phyloP scores from a whole-genome alignment of 2,888 invertebrate genomes.

The Tuberolachnus salignus region DNA sequence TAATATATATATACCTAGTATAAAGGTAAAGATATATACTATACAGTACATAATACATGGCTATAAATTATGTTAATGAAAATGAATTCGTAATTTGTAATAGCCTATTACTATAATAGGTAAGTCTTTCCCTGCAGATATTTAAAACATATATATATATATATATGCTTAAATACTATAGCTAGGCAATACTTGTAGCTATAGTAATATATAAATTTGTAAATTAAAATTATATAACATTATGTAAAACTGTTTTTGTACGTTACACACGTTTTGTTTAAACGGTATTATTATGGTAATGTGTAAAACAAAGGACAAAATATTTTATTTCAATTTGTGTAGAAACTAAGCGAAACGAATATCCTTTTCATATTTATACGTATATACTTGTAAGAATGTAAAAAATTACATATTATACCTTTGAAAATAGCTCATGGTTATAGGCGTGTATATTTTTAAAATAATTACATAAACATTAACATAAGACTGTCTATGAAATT shows the following conservation, averaged over 20 bases:
- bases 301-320: constrained; percentile 16
- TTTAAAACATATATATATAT: too few species aligned
- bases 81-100: too few species aligned
- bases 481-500: not conserved
- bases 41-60: too few species aligned
- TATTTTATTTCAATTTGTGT: constrained; percentile 25
- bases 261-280: not conserved
- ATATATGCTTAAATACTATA: too few species aligned
- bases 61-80: too few species aligned
- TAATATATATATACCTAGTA: too few species aligned
- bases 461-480: constrained; percentile 14
- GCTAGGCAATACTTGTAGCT: too few species aligned
- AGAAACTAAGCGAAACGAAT: constrained; percentile 34
- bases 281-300: constrained; percentile 37
- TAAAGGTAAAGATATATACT: too few species aligned
- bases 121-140: too few species aligned
- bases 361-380: not conserved
- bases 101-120: too few species aligned
- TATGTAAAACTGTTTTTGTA: not conserved
- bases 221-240: constrained; percentile 9
- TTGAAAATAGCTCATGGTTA: not conserved
- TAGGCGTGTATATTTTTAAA: not conserved
- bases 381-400: not conserved
- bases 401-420: not conserved
- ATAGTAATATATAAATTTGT: too few species aligned